Evolutionary conservation across 2,888 invertebrate genomes (phyloP), one percentile per base, ranked within the genome.

Genomic region (Noctua comes): DNA sequence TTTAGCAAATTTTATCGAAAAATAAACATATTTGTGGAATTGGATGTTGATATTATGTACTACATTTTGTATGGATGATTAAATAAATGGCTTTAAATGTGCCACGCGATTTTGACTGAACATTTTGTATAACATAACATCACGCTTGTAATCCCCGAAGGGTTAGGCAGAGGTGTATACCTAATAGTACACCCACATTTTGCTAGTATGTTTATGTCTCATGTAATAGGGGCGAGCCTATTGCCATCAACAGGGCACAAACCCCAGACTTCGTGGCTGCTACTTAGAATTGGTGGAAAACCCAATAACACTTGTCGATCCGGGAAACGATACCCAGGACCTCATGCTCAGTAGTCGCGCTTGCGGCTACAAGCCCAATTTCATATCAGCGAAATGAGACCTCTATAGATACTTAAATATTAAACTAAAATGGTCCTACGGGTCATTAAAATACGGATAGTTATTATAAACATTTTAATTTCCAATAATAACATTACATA

Each of bases 71-170:
- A 93, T 94, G 92, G 79, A 91, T 90, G 90, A 90, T 88, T 91
- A 90, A 91, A 93, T 92, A 93, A 91, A 94, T 82, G 91, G 94
- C 94, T 94, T 93, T 93, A 91, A 91, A 91, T 94, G 94, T 93
- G 86, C 27, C 0, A 24, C 11, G 75, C 16, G 78, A 36, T 36
- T 46, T 24, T 59, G 78, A 11, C 16, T 57, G 31, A 36, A 21
- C 18, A 46, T 36, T n/a, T 31, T 31, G 31, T 8, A 64, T 31
- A 31, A 10, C 8, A 7, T 16, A 27, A 59, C 1, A 27, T 27
- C 59, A 62, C 62, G 8, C 8, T 8, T 18, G 27, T 27, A 18
- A 27, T 7, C 7, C 6, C 16, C 21, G 31, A 62, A 31, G 62
- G 11, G 16, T 16, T 27, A 16, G 21, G 27, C 27, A 59, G 57